Evolutionary conservation across 2,797 vertebrate genomes (phyloP), one percentile per base, ranked within the genome.

Genomic region (Philypnodon macrostomus): DNA sequence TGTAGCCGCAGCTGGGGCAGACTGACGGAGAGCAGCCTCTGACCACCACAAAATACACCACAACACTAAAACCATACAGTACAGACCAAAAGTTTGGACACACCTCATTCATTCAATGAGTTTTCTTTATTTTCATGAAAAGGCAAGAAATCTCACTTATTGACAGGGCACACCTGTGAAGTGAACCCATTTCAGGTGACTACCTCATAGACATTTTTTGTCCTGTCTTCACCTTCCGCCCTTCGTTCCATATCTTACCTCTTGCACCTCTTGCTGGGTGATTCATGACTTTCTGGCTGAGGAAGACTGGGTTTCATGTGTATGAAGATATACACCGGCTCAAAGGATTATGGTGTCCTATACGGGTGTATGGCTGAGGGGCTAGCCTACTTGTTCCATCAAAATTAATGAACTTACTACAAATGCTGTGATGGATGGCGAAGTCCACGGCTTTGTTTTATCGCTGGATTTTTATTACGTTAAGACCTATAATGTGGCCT

Each of bases 321-420:
- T 3, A 23, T 3, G 3, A 23, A 23, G 21, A 23, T 3, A 39
- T 41, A 17, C 40, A 56, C 49, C 32, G 17, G 35, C 63, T 54
- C 64, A 47, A 40, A n/a, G 39, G 54, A 63, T 73, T 46, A 76
- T 7, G 7, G 11, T 34, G 9, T n/a, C 13, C 24, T 11, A 1
- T n/a, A 13, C 45, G 36, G 16, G 9, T 19, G 51, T 29, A 27
- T 71, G 63, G 58, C 50, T 41, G 24, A 57, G 63, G n/a, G 68
- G 51, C 11, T 10, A 29, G 9, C 27, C 8, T 70, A 73, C 69
- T 73, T 55, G 53, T 24, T 68, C 57, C 31, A 66, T 79, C 70
- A 70, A 76, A 73, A 67, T 80, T 52, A 76, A 81, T 70, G 41
- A 74, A 77, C 61, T 64, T 70, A 61, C 66, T 70, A 53, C 71